Evolutionary conservation across 2,888 invertebrate genomes (phyloP), one percentile per base, ranked within the genome.

Genomic region (Chesias legatella): DNA sequence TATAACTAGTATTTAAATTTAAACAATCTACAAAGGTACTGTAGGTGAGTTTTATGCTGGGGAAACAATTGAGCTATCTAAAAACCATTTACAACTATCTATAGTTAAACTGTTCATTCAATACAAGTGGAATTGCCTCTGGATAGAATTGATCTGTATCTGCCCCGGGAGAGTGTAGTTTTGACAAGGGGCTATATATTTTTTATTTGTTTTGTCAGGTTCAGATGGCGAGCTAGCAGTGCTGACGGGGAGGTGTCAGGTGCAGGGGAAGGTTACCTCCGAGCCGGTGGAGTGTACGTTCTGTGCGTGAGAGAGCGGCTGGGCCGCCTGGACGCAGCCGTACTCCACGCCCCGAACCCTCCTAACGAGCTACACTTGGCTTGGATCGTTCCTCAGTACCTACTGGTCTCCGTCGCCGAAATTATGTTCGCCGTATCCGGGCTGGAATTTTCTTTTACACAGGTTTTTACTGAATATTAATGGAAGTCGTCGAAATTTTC

Each of bases 341-440:
- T 90, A 28, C 71, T 92, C 10, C 91, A 90, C 54, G 89, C 90
- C 0, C 90, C 92, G 59, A 91, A 92, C 26, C 88, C 90, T 0
- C 90, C 92, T 8, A 94, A 93, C 66, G 90, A 90, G 13, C 76
- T 94, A 2, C 91, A 92, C 47, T 91, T 95, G 60, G 74, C 91
- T 1, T 94, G 92, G 93, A 91, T 94, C 53, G 77, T 95, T 11
- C 95, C 95, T 0, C 95, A 96, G 73, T 95, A 95, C 67, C 70
- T 95, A 22, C 80, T 95, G 7, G 92, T 96, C 36, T 95, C 95
- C 0, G 71, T 93, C 1, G 95, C 94, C 0, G 96, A 96, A 79
- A 92, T 95, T 28, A 91, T 96, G 88, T 94, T 96, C 66, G 94
- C 94, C 0, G 92, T 95, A 4, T 94, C 95, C 1, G 96, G 95